Conservation (phyloP, 2,113 vertebrate genomes). For the Pseudorectes ferrugineus region DNA sequence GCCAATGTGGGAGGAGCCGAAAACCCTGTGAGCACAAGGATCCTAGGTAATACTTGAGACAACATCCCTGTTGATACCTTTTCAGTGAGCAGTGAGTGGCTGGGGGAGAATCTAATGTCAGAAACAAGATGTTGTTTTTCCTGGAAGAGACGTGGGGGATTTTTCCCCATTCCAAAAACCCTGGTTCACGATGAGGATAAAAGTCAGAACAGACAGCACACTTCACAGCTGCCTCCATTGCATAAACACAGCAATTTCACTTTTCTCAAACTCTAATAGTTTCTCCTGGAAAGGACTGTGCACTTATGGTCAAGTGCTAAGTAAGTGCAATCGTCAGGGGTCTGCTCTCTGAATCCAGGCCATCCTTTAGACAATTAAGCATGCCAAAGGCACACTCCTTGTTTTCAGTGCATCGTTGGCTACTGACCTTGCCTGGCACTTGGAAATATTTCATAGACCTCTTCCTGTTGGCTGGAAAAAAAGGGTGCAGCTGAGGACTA, state of each 20-base stretch:
- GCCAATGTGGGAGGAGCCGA: neutral
- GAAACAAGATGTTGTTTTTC: neutral
- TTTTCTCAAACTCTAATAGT: neutral
- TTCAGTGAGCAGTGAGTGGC: neutral
- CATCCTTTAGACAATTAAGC: neutral
- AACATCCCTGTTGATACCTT: neutral
- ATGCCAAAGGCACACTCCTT: neutral
- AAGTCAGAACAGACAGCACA: neutral
- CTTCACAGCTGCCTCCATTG: neutral
- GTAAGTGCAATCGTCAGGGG: neutral
- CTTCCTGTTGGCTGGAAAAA: conserved; percentile 3
- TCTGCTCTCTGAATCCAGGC: conserved; percentile 2
- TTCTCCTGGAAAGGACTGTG: neutral
- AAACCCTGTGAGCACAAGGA: neutral
- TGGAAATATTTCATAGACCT: conserved; percentile 23
- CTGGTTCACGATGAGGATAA: neutral
- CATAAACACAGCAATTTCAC: neutral
- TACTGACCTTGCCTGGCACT: neutral
- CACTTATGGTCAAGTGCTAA: neutral
- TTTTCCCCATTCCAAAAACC: neutral
- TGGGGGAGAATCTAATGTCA: neutral
- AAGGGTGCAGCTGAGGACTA: conserved; percentile 10
- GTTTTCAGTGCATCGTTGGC: neutral
- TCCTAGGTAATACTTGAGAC: neutral
- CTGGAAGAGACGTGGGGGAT: neutral